Base-by-base conservation (phyloP, 2,113 vertebrate species). In the Sinosuthora webbiana region DNA sequence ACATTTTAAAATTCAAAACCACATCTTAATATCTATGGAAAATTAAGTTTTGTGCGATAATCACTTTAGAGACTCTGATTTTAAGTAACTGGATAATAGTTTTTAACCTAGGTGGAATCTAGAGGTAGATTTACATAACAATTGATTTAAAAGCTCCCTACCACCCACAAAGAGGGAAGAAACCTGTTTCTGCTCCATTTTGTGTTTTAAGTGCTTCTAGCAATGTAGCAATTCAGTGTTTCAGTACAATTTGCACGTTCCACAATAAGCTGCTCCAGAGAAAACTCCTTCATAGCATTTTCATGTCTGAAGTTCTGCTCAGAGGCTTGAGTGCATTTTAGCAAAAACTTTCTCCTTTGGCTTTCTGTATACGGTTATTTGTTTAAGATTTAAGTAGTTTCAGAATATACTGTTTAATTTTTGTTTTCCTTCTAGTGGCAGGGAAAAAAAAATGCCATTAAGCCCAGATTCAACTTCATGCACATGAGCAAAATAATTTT, bases 121-220 rank as follows among this genome's bases (percentile, higher is more conserved):
- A 79, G 87, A 87, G 42, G 82, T 47, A 87, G 15, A 94, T 97
- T 97, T 96, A 59, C 86, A 89, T 91, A 94, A 92, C 60, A 83
- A 95, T 96, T 80, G 56, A 88, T 84, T 47, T 87, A 90, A 97
- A 96, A 94, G 59, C 59, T 64, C 39, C 63, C 55, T 78, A n/a
- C 63, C 67, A 55, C 94, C 79, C 63, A 57, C 56, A 90, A 30
- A 50, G 68, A 55, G 73, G 83, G 83, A 15, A 57, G 79, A 93
- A 94, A 95, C 9, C 15, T 42, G 71, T 69, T 97, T 91, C 60
- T 94, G 44, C n/a, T 82, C 45, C 2, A 21, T 64, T 96, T 86
- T 83, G 62, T 90, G 55, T 75, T 90, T 96, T 86, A 97, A 94
- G 49, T 92, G 85, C 69, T 93, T 93, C 70, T 88, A 84, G 81